Evolutionary conservation across 1,140 invertebrate species (phyloP).

Genomic region (Ctenoplectra terminalis): DNA sequence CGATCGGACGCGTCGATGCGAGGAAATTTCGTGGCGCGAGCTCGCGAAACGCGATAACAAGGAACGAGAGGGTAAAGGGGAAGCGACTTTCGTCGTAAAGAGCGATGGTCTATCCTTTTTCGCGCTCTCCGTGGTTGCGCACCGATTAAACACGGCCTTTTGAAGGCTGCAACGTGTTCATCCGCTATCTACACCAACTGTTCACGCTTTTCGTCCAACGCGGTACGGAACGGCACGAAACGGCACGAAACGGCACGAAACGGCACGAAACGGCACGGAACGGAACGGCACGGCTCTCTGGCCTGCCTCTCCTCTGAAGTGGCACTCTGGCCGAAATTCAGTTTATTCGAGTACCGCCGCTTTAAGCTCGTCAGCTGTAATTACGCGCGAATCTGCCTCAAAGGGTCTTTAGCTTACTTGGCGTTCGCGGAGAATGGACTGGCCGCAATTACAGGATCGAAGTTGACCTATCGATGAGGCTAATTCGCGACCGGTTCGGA

Average conservation of each 20-base stretch:
- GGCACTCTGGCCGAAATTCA: slow-evolving; percentile 61
- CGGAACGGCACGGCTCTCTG: slow-evolving; percentile 31
- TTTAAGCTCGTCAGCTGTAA: slow-evolving; percentile 58
- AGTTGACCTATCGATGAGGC: slow-evolving; percentile 53
- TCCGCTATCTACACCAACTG: slow-evolving; percentile 31
- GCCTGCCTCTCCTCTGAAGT: slow-evolving; percentile 48
- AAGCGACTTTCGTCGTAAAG: slow-evolving; percentile 11
- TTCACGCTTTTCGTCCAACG: slow-evolving; percentile 50
- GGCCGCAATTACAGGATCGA: slow-evolving; percentile 45
- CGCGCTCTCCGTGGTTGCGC: neutral
- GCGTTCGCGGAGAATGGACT: slow-evolving; percentile 31
- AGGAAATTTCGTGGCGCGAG: neutral
- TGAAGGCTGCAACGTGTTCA: slow-evolving; percentile 10
- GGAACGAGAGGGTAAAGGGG: neutral
- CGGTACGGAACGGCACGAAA: neutral
- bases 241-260: neutral
- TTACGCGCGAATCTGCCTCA: slow-evolving; percentile 56
- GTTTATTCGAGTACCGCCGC: slow-evolving; percentile 59
- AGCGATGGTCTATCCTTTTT: slow-evolving; percentile 6
- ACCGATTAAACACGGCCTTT: slow-evolving; percentile 40
- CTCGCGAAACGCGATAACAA: slow-evolving; percentile 1
- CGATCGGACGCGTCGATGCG: too few relatives aligned
- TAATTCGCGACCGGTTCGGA: slow-evolving; percentile 11
- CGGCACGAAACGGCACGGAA: too few relatives aligned
- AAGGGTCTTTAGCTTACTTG: slow-evolving; percentile 48